These are phyloP conservation scores for Seira musarum DNA, from an alignment of 2,888 invertebrate genomes.

Conservation along the genomic window DNA sequence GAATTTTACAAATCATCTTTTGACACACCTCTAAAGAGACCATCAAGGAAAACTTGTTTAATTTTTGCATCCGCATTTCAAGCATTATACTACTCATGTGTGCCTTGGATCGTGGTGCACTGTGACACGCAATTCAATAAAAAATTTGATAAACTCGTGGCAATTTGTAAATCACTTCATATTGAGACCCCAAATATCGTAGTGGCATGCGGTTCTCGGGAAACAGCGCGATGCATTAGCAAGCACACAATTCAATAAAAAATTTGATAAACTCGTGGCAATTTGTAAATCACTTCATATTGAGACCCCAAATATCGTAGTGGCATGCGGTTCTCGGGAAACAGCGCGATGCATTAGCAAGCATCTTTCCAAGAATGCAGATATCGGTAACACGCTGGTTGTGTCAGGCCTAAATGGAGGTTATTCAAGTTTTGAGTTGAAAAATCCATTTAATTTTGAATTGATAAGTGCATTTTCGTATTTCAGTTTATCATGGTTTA, in stretches of 20 bases:
- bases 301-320: not conserved
- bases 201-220: slow-evolving; percentile 17
- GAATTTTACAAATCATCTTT: not conserved
- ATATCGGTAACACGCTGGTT: slow-evolving; percentile 15
- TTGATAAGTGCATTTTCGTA: not conserved
- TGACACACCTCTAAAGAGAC: not conserved
- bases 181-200: not conserved
- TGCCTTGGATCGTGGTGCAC: slow-evolving; percentile 16
- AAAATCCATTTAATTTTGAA: too few species aligned
- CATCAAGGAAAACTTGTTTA: not conserved
- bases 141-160: slow-evolving; percentile 1
- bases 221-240: not conserved
- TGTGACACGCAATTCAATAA: not conserved
- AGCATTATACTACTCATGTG: slow-evolving; percentile 12
- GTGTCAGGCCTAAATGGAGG: not conserved
- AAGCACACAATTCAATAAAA: not conserved
- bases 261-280: not conserved
- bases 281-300: slow-evolving; percentile 1
- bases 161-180: not conserved
- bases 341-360: not conserved
- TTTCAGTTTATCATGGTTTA: not conserved
- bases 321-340: slow-evolving; percentile 13
- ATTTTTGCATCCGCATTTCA: slow-evolving; percentile 24
- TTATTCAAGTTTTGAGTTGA: too few species aligned
- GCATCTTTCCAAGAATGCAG: not conserved